A percentile compares a stretch with the other conserved stretches of the same genome.
These are phyloP conservation scores for Pseudochirops cupreus DNA, from an alignment of 2,797 vertebrate species.

Conservation along the genomic window DNA sequence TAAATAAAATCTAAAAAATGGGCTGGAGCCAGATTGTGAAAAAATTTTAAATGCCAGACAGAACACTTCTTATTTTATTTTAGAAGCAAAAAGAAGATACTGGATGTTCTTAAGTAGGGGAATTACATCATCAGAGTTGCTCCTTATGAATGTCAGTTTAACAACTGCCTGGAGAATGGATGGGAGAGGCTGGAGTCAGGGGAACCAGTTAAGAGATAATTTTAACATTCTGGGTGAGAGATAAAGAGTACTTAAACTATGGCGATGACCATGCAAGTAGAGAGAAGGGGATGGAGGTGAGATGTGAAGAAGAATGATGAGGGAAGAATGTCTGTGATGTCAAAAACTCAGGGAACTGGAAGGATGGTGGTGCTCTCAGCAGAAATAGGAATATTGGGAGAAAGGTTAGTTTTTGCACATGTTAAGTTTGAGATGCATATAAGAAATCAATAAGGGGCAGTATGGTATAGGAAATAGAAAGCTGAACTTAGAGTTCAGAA, in stretches of 20 bases:
- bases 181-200: background rate
- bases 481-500: background rate
- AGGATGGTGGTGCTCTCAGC: background rate
- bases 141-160: background rate
- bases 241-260: background rate
- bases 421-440: background rate
- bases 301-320: background rate
- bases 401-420: background rate
- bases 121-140: background rate
- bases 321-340: background rate
- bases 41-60: background rate
- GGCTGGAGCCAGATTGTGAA: background rate
- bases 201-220: background rate
- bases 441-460: background rate
- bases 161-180: background rate
- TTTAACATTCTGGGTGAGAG: background rate
- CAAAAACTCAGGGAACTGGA: background rate
- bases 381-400: background rate
- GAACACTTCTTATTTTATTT: background rate
- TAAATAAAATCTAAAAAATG: background rate
- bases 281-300: background rate
- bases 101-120: background rate
- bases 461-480: background rate
- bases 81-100: background rate
- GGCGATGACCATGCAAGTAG: background rate